A percentile compares a stretch with the other conserved stretches of the same genome.
These are phyloP conservation scores for Rambutsinella grinnellia DNA, from an alignment of 2,888 invertebrate species.

Conservation along the genomic window DNA sequence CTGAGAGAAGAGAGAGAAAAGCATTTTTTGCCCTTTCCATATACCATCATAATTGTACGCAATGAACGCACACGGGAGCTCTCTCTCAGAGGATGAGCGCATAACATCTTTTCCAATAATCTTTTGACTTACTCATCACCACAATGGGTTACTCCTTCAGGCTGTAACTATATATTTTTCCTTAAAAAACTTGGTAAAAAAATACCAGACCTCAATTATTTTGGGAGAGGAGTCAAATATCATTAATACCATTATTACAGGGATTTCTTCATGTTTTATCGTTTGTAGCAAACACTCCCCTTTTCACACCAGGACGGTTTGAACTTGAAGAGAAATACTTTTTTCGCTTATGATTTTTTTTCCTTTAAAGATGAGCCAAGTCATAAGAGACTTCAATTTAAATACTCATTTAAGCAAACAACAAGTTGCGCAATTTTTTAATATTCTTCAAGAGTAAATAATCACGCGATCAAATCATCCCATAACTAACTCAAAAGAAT, in stretches of 20 bases:
- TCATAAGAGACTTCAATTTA: no score
- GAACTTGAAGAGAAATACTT: no score
- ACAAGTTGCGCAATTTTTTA: neutral
- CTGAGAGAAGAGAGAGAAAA: conserved; percentile 22
- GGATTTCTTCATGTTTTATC: conserved; percentile 57
- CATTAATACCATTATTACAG: conserved; percentile 60
- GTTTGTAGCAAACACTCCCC: conserved; percentile 48
- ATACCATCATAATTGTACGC: conserved; percentile 21
- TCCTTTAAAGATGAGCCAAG: no score
- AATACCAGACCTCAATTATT: conserved; percentile 25
- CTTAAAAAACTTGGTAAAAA: neutral
- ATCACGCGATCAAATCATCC: conserved; percentile 48
- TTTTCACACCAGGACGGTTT: conserved; percentile 42
- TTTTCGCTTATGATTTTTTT: no score
- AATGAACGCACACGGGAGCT: conserved; percentile 1
- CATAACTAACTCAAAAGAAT: conserved; percentile 44
- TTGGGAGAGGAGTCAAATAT: conserved; percentile 41
- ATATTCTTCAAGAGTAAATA: conserved; percentile 30
- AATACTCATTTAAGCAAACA: neutral
- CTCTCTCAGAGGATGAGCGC: no score
- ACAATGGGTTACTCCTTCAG: neutral
- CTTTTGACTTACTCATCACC: neutral
- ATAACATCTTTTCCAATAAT: neutral
- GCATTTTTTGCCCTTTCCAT: conserved; percentile 36
- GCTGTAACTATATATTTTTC: neutral